Evolutionary conservation across 2,888 invertebrate genomes (phyloP).

Genomic region (Tinea semifulvella): DNA sequence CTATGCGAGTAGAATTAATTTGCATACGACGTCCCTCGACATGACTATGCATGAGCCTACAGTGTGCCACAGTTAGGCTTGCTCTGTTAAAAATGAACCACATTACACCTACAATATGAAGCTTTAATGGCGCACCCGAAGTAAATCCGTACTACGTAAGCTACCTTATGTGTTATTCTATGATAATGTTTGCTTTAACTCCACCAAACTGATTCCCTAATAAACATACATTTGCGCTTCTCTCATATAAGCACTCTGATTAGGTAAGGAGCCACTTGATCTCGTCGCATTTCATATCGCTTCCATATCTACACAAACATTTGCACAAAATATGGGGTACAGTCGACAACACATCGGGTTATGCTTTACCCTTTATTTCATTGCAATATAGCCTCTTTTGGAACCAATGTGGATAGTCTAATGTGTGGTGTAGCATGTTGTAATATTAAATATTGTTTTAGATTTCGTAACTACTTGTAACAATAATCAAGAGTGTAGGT

Average conservation of each 20-base stretch:
- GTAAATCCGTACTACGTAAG: neutral
- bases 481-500: no score
- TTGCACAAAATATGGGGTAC: neutral
- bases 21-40: conserved; percentile 10
- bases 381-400: no score
- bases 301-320: conserved; percentile 1
- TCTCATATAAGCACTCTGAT: neutral
- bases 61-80: neutral
- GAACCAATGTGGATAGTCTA: no score
- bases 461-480: no score
- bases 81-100: neutral
- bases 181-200: conserved; percentile 4
- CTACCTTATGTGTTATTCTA: neutral
- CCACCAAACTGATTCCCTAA: neutral
- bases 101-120: neutral
- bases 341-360: no score
- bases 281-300: neutral
- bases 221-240: conserved; percentile 6
- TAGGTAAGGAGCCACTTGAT: conserved; percentile 2
- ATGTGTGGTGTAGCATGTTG: no score
- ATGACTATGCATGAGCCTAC: conserved; percentile 12
- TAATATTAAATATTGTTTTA: no score
- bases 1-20: conserved; percentile 12
- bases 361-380: no score
- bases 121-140: neutral